Evolutionary conservation across 2,113 vertebrate species (phyloP).

Genomic region (Bothrops jararaca): DNA sequence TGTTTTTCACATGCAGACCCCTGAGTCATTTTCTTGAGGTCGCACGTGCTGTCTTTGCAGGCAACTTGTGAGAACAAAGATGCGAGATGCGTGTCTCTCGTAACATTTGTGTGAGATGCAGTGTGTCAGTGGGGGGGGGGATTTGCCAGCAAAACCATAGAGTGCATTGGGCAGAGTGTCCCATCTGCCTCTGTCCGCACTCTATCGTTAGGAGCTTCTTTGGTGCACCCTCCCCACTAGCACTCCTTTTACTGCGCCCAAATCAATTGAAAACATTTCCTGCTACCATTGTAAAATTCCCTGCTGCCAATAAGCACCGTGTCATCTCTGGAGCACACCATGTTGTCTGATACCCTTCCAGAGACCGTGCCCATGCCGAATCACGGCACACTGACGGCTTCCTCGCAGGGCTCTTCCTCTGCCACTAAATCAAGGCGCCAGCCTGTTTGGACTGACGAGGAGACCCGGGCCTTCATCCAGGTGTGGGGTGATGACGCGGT

Average conservation of each 20-base stretch:
- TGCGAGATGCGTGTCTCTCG: conserved; percentile 25
- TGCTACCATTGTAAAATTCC: conserved; percentile 22
- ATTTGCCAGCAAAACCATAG: conserved; percentile 21
- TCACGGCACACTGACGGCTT: conserved; percentile 14
- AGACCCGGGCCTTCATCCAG: conserved; percentile 36
- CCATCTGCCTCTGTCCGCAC: conserved; percentile 19
- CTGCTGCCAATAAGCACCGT: conserved; percentile 14
- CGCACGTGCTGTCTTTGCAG: conserved; percentile 28
- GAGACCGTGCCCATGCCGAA: conserved; percentile 34
- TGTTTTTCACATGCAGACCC: conserved; percentile 6
- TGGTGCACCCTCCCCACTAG: neutral
- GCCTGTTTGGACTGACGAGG: conserved; percentile 27
- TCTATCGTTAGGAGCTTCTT: conserved; percentile 25
- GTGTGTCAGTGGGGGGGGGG: conserved; percentile 7
- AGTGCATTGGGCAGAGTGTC: conserved; percentile 15
- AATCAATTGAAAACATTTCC: conserved; percentile 13
- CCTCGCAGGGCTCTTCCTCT: conserved; percentile 26
- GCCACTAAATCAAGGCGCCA: conserved; percentile 28
- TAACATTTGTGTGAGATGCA: conserved; percentile 18
- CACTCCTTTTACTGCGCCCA: conserved; percentile 3
- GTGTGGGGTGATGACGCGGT: conserved; percentile 30
- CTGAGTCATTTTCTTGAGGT: conserved; percentile 15
- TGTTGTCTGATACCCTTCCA: conserved; percentile 38
- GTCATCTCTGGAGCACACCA: conserved; percentile 25
- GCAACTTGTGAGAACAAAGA: conserved; percentile 32